Conservation (phyloP, 1,140 invertebrate species). For the Solenopsis invicta region DNA sequence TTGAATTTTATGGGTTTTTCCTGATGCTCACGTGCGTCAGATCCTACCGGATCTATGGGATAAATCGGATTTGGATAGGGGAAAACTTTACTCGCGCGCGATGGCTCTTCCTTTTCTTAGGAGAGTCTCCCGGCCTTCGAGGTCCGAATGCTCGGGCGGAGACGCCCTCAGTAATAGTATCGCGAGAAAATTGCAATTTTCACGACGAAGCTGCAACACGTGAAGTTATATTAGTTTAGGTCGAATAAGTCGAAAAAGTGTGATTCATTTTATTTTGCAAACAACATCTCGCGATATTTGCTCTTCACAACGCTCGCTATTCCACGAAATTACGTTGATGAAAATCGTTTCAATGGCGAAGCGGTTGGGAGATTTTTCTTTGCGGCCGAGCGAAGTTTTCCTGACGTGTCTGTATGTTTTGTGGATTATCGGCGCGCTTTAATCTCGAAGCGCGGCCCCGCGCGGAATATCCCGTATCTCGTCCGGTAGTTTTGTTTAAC, state of each 20-base stretch:
- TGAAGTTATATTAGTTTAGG: neutral
- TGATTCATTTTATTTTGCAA: neutral
- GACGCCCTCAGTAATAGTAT: neutral
- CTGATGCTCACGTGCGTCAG: neutral
- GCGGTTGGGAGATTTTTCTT: neutral
- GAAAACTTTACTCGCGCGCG: conserved; percentile 33
- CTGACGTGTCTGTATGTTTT: conserved; percentile 22
- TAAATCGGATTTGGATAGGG: conserved; percentile 57
- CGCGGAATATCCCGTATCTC: conserved; percentile 34
- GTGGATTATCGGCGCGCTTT: conserved; percentile 25
- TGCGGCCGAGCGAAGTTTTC: neutral
- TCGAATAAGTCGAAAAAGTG: neutral
- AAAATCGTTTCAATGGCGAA: neutral
- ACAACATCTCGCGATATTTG: neutral
- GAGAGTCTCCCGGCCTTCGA: conserved; percentile 6
- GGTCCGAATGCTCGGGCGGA: neutral
- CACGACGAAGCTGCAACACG: neutral
- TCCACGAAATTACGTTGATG: neutral
- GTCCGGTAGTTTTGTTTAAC: conserved; percentile 38
- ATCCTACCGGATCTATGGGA: conserved; percentile 48
- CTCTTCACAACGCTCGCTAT: neutral
- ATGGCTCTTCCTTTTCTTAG: neutral
- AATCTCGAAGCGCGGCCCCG: conserved; percentile 53
- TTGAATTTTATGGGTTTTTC: conserved; percentile 18
- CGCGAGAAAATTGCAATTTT: neutral